phyloP scores from a whole-genome alignment of 2,113 vertebrate genomes.

The Panurus biarmicus region DNA sequence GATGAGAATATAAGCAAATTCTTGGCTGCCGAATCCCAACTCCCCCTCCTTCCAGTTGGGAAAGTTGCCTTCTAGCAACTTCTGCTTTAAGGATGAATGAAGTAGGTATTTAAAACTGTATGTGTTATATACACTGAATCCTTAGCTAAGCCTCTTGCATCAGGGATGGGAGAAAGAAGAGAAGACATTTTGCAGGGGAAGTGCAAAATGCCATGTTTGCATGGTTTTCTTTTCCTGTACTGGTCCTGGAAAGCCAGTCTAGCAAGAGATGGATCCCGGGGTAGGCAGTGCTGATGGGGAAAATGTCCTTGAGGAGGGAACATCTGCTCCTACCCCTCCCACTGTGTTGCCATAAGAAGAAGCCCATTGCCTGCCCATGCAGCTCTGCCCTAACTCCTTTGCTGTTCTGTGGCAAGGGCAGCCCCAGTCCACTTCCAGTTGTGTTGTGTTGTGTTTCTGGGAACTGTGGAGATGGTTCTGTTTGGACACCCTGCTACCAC shows the following conservation, averaged over 20 bases:
- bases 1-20: slow-evolving; percentile 17
- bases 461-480: background rate
- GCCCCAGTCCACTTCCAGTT: background rate
- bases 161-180: background rate
- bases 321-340: background rate
- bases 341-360: background rate
- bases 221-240: background rate
- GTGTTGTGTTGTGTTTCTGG: background rate
- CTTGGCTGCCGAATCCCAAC: background rate
- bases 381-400: background rate
- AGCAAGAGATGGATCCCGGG: background rate
- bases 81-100: slow-evolving; percentile 26
- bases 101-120: slow-evolving; percentile 28
- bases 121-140: background rate
- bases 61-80: slow-evolving; percentile 47
- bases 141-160: background rate
- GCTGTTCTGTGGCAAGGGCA: background rate
- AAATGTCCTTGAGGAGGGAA: background rate
- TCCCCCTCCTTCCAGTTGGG: slow-evolving; percentile 13
- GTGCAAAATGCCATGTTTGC: background rate
- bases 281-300: background rate
- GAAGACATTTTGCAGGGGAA: background rate
- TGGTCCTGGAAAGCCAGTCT: background rate
- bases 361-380: background rate
- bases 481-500: background rate